A percentile compares a stretch with the other conserved stretches of the same genome.
phyloP scores from a whole-genome alignment of 2,113 vertebrate species.

The Monopterus albus region DNA sequence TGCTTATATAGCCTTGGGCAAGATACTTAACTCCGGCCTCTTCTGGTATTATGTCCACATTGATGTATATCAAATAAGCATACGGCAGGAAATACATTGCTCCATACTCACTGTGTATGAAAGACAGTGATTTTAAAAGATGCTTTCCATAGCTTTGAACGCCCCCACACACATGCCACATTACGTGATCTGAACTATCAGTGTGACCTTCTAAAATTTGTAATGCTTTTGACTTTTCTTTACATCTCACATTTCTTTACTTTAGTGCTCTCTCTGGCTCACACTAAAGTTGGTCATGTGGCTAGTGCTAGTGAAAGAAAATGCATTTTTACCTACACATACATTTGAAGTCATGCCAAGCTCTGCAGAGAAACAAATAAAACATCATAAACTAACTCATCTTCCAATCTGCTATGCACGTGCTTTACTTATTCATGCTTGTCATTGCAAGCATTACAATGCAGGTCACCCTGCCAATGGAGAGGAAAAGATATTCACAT shows the following conservation, averaged over 20 bases:
- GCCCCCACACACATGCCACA: not conserved
- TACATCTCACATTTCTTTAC: slow-evolving; percentile 25
- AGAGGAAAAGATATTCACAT: slow-evolving; percentile 45
- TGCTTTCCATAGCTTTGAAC: not conserved
- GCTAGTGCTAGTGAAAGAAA: not conserved
- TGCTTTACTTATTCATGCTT: not conserved
- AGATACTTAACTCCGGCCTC: slow-evolving; percentile 15
- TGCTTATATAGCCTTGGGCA: slow-evolving; percentile 5
- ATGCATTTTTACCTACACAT: not conserved
- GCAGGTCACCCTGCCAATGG: not conserved
- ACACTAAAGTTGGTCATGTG: slow-evolving; percentile 6
- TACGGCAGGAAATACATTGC: not conserved
- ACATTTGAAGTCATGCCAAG: not conserved
- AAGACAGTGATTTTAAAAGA: not conserved
- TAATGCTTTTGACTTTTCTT: not conserved
- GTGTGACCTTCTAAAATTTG: slow-evolving; percentile 6
- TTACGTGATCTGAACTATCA: slow-evolving; percentile 1
- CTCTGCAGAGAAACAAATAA: not conserved
- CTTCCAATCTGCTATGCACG: not conserved
- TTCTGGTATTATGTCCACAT: not conserved
- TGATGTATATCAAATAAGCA: slow-evolving; percentile 15
- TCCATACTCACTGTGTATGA: not conserved
- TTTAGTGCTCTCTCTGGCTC: slow-evolving; percentile 9
- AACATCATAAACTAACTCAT: not conserved
- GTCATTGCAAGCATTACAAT: not conserved